Base-by-base conservation (phyloP, 2,888 invertebrate genomes). In the Torymus auratus region DNA sequence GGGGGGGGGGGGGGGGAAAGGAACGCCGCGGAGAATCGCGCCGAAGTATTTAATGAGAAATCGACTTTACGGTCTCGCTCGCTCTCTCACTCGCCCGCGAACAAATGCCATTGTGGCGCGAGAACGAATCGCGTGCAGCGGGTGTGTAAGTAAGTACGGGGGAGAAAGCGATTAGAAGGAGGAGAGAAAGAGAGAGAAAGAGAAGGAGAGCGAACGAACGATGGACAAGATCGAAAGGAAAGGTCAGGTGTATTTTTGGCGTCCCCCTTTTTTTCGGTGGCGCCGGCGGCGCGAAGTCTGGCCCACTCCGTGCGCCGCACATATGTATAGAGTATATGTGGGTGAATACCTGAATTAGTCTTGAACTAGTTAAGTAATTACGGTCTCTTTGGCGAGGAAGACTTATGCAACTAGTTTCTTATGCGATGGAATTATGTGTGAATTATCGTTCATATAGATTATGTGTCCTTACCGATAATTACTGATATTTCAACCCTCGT, bases 241-340 rank as follows among this genome's bases (percentile, higher is more conserved):
- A 84, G 84, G 83, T 84, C 84, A 84, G 69, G 81, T 60, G 82
- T 83, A 84, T 84, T 83, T 84, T 83, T 83, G 83, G 82, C 76
- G 75, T 52, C 52, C 60, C 53, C 67, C 69, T 62, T 68, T 77
- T 53, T 61, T 61, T 23, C n/a, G 15, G 10, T 15, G 28, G 28
- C 28, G 28, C 28, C 28, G 28, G 7, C 28, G 28, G 28, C 28
- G 28, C 3, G 28, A 28, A 28, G 28, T 28, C 28, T 28, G 28
- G 28, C 28, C 28, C 28, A 28, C 28, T 28, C 28, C 28, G 28
- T 7, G 3, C 28, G 28, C 28, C 28, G 20, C 20, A 3, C 7
- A 7, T 7, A 28, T 28, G 3, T 28, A 28, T 28, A 28, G 28
- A 28, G 28, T 28, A 28, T 28, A 28, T 28, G 28, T 28, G 28